Percentiles rank a stretch among this genome's conserved stretches.
These are phyloP conservation scores for Proterorhinus semilunaris DNA, from an alignment of 2,113 vertebrate species.

Conservation along the genomic window DNA sequence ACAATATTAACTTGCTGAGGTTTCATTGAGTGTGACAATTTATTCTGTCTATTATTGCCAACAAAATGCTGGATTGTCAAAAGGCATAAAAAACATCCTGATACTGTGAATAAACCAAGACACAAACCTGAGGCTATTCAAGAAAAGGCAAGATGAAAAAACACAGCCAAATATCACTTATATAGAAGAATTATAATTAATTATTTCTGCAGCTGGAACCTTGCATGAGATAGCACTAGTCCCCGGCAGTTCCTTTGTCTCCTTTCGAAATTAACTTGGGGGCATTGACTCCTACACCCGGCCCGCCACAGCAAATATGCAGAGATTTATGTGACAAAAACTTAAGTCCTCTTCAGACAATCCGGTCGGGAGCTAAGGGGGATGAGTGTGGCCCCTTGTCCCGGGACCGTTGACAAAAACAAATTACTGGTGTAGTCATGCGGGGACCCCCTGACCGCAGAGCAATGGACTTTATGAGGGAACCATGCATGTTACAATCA, in stretches of 20 bases:
- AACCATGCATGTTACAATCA: conserved; percentile 48
- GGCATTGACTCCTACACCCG: background rate
- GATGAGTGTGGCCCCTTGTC: conserved; percentile 15
- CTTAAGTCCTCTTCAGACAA: conserved; percentile 13
- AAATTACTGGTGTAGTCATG: conserved; percentile 34
- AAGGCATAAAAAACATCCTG: too few species aligned
- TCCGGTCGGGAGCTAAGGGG: conserved; percentile 1
- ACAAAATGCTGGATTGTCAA: too few species aligned
- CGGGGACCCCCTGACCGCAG: conserved; percentile 7
- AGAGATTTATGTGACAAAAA: conserved; percentile 12
- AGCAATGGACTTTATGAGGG: conserved; percentile 24
- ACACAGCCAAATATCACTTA: too few species aligned
- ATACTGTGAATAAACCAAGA: too few species aligned
- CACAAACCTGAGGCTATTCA: too few species aligned
- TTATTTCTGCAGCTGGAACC: background rate
- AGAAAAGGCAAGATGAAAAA: background rate
- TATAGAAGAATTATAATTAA: too few species aligned
- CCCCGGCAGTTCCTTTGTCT: background rate
- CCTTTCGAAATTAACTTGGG: background rate
- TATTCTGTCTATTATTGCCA: too few species aligned
- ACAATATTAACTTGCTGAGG: too few species aligned
- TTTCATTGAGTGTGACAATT: too few species aligned
- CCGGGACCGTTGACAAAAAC: conserved; percentile 21
- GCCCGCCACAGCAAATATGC: background rate
- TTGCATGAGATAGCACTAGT: background rate